Percentiles rank a stretch among this genome's conserved stretches.
These are phyloP conservation scores for Nymphalis c-album DNA, from an alignment of 2,888 invertebrate genomes.

Conservation along the genomic window DNA sequence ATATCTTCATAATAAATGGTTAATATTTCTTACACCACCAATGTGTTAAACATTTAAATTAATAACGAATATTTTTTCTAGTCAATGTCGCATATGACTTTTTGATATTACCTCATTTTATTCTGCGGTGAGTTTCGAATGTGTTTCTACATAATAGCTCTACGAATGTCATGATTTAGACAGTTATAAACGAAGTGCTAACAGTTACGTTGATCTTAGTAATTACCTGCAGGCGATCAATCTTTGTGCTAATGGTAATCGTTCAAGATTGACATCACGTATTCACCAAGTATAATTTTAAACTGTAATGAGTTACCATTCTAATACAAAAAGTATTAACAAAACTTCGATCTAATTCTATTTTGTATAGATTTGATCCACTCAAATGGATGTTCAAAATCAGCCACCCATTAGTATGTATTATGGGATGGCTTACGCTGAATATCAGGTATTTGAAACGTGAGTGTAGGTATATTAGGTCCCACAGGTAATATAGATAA, in stretches of 20 bases:
- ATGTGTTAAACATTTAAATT: no score
- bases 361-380: conserved; percentile 7
- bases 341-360: background rate
- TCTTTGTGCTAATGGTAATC: conserved; percentile 43
- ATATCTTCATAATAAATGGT: no score
- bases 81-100: no score
- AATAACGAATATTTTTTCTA: no score
- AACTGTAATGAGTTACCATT: background rate
- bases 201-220: conserved; percentile 53
- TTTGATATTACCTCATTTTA: no score
- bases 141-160: no score
- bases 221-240: conserved; percentile 60
- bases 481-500: conserved; percentile 16
- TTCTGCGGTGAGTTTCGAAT: no score
- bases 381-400: conserved; percentile 30
- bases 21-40: no score
- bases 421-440: conserved; percentile 23
- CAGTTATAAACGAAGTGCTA: conserved; percentile 62
- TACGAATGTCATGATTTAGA: conserved; percentile 54
- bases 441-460: conserved; percentile 20
- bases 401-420: conserved; percentile 25
- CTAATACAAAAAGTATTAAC: background rate
- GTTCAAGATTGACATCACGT: conserved; percentile 7
- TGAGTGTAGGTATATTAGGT: conserved; percentile 9
- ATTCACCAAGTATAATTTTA: background rate